phyloP scores from a whole-genome alignment of 2,888 invertebrate genomes.

The Charanyca ferruginea region DNA sequence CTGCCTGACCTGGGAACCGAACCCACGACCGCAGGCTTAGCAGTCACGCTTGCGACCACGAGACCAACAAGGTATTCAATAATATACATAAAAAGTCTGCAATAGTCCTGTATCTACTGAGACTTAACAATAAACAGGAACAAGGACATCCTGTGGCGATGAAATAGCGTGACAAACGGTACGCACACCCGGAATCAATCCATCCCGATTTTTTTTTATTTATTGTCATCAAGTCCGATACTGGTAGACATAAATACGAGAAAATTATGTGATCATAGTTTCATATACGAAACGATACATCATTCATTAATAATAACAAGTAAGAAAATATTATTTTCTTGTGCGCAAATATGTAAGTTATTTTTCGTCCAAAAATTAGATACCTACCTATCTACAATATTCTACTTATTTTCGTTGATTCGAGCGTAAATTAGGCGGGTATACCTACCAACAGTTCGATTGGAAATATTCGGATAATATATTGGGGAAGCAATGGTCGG shows the following conservation, averaged over 20 bases:
- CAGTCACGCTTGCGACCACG: too few relatives aligned
- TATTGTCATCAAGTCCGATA: slow-evolving; percentile 67
- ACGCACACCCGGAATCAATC: slow-evolving; percentile 76
- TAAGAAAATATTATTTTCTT: slow-evolving; percentile 51
- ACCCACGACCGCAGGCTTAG: too few relatives aligned
- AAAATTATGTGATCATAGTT: slow-evolving; percentile 74
- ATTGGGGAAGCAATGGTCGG: slow-evolving; percentile 70
- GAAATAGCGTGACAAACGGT: slow-evolving; percentile 72
- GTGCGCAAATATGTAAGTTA: slow-evolving; percentile 24
- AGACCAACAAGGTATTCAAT: too few relatives aligned
- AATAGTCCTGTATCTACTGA: slow-evolving; percentile 58
- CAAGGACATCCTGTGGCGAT: slow-evolving; percentile 66
- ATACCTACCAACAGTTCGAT: slow-evolving; percentile 47
- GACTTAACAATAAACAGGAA: slow-evolving; percentile 68
- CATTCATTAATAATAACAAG: slow-evolving; percentile 50
- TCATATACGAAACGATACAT: slow-evolving; percentile 37
- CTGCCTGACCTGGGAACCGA: too few relatives aligned
- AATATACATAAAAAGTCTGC: too few relatives aligned
- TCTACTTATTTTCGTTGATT: slow-evolving; percentile 44
- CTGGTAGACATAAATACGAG: slow-evolving; percentile 71
- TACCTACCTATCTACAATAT: too few relatives aligned
- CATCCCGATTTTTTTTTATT: slow-evolving; percentile 73
- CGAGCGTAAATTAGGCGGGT: slow-evolving; percentile 33
- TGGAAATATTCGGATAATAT: slow-evolving; percentile 68
- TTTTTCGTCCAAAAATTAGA: slow-evolving; percentile 10